A percentile compares a stretch with the other conserved stretches of the same genome.
phyloP scores from a whole-genome alignment of 2,113 vertebrate species.

The Xenus cinereus region DNA sequence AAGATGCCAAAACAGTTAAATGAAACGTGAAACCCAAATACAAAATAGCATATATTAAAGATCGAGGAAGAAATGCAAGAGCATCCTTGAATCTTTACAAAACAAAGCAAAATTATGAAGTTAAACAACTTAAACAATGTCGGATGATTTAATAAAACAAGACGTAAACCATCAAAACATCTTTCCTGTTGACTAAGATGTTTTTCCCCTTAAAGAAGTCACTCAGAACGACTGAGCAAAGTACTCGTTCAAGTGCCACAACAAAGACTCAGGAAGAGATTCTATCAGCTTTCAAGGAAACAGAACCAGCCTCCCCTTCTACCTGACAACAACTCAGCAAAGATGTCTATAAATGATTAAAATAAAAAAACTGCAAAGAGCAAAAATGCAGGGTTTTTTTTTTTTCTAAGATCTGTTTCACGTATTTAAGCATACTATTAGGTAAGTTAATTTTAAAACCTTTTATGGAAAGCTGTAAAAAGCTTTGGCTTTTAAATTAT shows the following conservation, averaged over 20 bases:
- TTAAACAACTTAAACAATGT: accelerated
- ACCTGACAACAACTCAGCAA: background rate
- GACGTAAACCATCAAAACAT: background rate
- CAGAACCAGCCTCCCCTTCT: background rate
- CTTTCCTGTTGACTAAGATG: background rate
- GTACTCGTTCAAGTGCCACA: background rate
- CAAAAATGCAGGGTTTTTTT: accelerated
- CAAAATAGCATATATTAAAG: accelerated
- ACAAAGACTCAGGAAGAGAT: background rate
- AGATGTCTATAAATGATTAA: background rate
- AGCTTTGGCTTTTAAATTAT: background rate
- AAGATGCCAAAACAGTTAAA: background rate
- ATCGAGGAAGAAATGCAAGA: background rate
- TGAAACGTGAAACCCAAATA: background rate
- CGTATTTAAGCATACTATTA: accelerated
- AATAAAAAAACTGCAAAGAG: background rate
- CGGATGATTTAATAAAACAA: background rate
- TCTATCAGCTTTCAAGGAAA: background rate
- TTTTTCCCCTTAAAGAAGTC: background rate
- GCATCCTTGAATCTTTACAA: background rate
- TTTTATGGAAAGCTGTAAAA: background rate
- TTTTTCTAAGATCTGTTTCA: background rate
- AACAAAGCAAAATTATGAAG: background rate
- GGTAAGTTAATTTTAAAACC: background rate
- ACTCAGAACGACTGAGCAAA: background rate